Evolutionary conservation across 1,140 invertebrate species (phyloP).

Genomic region (Apis florea): DNA sequence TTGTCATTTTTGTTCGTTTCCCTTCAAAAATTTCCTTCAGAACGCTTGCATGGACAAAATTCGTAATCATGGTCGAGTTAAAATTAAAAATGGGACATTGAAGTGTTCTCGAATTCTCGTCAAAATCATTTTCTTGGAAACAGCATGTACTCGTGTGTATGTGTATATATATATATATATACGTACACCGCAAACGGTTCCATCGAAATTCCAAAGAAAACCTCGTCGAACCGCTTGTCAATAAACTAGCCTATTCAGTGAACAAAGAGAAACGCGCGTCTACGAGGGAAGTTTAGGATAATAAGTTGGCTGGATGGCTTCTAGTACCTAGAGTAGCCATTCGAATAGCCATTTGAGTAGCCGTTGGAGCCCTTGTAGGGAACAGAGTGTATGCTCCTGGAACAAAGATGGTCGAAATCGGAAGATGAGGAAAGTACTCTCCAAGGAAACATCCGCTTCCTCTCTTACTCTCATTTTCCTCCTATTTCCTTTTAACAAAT

Average conservation of each 20-base stretch:
- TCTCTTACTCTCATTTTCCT: slow-evolving; percentile 35
- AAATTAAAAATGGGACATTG: too few species aligned
- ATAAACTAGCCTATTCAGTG: slow-evolving; percentile 40
- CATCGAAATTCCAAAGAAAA: slow-evolving; percentile 26
- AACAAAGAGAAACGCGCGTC: slow-evolving; percentile 57
- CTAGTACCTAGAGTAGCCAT: slow-evolving; percentile 81
- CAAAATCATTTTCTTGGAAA: too few species aligned
- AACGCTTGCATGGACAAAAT: too few species aligned
- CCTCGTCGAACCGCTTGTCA: slow-evolving; percentile 18
- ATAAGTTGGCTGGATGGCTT: slow-evolving; percentile 74
- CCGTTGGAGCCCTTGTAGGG: slow-evolving; percentile 81
- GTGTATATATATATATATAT: neutral
- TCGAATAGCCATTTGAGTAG: slow-evolving; percentile 81
- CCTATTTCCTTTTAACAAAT: slow-evolving; percentile 35
- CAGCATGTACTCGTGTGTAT: too few species aligned
- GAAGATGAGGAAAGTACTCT: slow-evolving; percentile 73
- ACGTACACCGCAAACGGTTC: neutral
- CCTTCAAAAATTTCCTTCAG: too few species aligned
- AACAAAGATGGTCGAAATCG: slow-evolving; percentile 79
- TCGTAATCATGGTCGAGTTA: too few species aligned
- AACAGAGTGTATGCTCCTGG: slow-evolving; percentile 81
- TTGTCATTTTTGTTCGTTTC: too few species aligned
- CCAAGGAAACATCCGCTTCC: slow-evolving; percentile 37
- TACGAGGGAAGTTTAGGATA: slow-evolving; percentile 54
- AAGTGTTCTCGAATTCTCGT: too few species aligned